Evolutionary conservation across 2,113 vertebrate species (phyloP), one percentile per base, ranked within the genome.

Genomic region (Tenrec ecaudatus): DNA sequence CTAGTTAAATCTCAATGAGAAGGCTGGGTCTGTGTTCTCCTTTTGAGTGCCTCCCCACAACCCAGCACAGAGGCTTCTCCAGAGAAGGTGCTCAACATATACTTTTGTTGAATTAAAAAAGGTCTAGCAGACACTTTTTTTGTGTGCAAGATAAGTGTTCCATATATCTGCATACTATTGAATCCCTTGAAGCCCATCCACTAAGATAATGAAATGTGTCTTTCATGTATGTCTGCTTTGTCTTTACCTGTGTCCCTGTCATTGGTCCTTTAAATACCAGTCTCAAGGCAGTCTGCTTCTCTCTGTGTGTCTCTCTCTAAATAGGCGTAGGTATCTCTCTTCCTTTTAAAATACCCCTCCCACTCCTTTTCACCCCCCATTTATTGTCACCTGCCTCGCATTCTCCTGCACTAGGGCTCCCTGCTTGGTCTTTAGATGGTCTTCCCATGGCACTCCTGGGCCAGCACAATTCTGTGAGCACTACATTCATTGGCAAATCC

Each of bases 401-500:
- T 64, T 88, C 53, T 95, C 57, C 83, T 89, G 69, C 3, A 12
- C 14, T 2, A 10, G 2, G 4, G 92, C 27, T 92, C 53, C 5
- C 20, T 71, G n/a, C 53, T 73, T 88, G 23, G 19, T 83, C 69
- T 87, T 82, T 82, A 94, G 43, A 82, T 89, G 29, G 40, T 66
- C 92, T 94, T 93, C 94, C 58, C 0, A 85, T 86, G 88, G 91
- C 86, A 96, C 78, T 96, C 94, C 97, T 88, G 57, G 96, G 91
- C 88, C 92, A 88, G 92, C 97, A 97, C 98, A 97, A 98, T 97
- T 97, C 95, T 97, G 57, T 95, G 92, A 98, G 97, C 98, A 95
- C 97, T 97, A 97, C 95, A 97, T 97, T 97, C 57, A 36, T 98
- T 98, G 97, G 94, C 93, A 97, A 97, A 98, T 98, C 94, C 96